Evolutionary conservation across 2,797 vertebrate species (phyloP).

Genomic region (Gymnoscopelus braueri): DNA sequence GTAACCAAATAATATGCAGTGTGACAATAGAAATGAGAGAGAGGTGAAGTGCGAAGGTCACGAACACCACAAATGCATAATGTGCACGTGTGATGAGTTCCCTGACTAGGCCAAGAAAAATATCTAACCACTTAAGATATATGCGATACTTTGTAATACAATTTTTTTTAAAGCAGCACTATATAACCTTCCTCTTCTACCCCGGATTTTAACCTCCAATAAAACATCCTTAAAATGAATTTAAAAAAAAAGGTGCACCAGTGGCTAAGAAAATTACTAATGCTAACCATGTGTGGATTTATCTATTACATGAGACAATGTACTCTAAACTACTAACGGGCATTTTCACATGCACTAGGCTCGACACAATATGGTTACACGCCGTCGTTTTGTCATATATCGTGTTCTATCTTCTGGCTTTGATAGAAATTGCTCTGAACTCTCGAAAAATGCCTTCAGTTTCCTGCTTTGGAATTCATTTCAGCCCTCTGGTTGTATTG

Average conservation of each 20-base stretch:
- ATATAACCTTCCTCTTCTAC: too few relatives aligned
- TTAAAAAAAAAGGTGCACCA: slow-evolving; percentile 3
- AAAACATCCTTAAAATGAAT: background rate
- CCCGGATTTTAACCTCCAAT: too few relatives aligned
- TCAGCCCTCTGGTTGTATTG: slow-evolving; percentile 77
- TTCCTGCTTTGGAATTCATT: slow-evolving; percentile 69
- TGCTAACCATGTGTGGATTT: slow-evolving; percentile 30
- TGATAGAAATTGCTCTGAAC: slow-evolving; percentile 74
- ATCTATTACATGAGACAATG: slow-evolving; percentile 35
- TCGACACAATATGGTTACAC: slow-evolving; percentile 47
- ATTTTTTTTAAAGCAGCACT: too few relatives aligned
- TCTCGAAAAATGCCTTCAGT: slow-evolving; percentile 70
- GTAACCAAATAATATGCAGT: too few relatives aligned
- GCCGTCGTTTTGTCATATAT: slow-evolving; percentile 62
- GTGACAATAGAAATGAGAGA: too few relatives aligned
- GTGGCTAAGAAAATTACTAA: slow-evolving; percentile 3
- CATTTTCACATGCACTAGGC: slow-evolving; percentile 20
- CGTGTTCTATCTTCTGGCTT: slow-evolving; percentile 60
- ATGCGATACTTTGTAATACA: too few relatives aligned
- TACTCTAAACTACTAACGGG: slow-evolving; percentile 33
- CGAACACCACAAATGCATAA: too few relatives aligned
- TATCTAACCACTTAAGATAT: too few relatives aligned
- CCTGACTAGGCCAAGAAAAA: too few relatives aligned
- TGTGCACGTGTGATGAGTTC: too few relatives aligned
- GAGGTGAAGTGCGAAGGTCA: too few relatives aligned